These are phyloP conservation scores for Crenichthys baileyi DNA, from an alignment of 2,797 vertebrate genomes.

Conservation along the genomic window DNA sequence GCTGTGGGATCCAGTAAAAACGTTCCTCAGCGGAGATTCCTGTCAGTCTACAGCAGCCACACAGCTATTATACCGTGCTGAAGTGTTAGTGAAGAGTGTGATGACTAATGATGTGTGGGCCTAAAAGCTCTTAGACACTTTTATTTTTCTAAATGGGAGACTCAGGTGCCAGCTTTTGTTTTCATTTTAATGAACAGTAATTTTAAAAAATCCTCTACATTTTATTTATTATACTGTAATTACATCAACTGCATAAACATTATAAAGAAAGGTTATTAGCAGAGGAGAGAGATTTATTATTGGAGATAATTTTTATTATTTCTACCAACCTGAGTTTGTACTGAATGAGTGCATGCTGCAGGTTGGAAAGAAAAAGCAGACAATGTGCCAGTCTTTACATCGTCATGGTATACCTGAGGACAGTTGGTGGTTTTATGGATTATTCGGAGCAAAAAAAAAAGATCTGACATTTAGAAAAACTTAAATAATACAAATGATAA, in stretches of 20 bases:
- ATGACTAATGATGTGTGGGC: not conserved
- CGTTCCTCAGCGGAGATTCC: not conserved
- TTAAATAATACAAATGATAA: too few relatives aligned
- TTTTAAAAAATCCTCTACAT: not conserved
- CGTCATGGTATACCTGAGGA: too few relatives aligned
- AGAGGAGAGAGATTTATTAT: not conserved
- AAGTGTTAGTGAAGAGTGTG: not conserved
- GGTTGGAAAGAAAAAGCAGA: too few relatives aligned
- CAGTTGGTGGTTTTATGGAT: too few relatives aligned
- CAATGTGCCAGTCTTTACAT: too few relatives aligned
- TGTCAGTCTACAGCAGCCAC: slow-evolving; percentile 7
- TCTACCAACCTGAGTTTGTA: not conserved
- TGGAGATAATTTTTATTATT: not conserved
- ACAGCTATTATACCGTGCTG: rapidly evolving
- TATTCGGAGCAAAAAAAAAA: too few relatives aligned
- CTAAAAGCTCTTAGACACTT: not conserved
- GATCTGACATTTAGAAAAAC: too few relatives aligned
- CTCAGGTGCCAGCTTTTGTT: not conserved
- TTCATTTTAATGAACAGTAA: not conserved
- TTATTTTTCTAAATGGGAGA: not conserved
- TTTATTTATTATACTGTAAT: not conserved
- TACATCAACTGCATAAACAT: not conserved
- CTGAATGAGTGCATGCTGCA: too few relatives aligned
- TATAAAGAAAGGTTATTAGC: too few relatives aligned
- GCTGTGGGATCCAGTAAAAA: slow-evolving; percentile 13